phyloP scores from a whole-genome alignment of 2,888 invertebrate genomes.

The Calameuta filiformis region DNA sequence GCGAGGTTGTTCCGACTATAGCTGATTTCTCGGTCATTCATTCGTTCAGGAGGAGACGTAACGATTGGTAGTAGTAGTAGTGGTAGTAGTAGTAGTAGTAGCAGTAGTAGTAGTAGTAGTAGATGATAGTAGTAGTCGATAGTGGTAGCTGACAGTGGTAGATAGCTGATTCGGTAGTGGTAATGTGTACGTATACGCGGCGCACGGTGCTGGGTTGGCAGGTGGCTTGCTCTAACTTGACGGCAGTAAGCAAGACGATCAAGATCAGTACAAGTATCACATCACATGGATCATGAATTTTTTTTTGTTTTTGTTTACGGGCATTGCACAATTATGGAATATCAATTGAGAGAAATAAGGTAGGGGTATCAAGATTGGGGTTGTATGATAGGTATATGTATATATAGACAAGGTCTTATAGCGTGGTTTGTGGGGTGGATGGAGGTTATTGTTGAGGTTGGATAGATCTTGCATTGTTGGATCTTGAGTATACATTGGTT shows the following conservation, averaged over 20 bases:
- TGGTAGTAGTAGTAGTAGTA: constrained; percentile 49
- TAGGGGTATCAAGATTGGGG: background rate
- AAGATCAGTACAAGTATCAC: constrained; percentile 42
- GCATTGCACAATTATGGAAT: background rate
- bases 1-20: constrained; percentile 62
- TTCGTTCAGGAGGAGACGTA: constrained; percentile 62
- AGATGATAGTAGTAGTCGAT: constrained; percentile 43
- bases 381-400: background rate
- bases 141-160: constrained; percentile 50
- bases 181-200: constrained; percentile 64
- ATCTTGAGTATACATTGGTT: background rate
- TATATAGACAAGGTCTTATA: background rate
- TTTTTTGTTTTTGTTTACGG: constrained; percentile 5
- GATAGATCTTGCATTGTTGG: background rate
- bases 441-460: background rate
- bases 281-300: constrained; percentile 21
- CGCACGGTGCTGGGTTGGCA: constrained; percentile 63
- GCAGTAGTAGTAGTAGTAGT: constrained; percentile 47
- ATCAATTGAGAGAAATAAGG: background rate
- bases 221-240: constrained; percentile 64
- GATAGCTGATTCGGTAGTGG: constrained; percentile 63
- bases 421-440: background rate
- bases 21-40: constrained; percentile 57
- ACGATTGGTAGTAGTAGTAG: constrained; percentile 60
- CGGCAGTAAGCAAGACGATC: constrained; percentile 57